phyloP scores from a whole-genome alignment of 2,797 vertebrate species.

The Rhinatrema bivittatum region DNA sequence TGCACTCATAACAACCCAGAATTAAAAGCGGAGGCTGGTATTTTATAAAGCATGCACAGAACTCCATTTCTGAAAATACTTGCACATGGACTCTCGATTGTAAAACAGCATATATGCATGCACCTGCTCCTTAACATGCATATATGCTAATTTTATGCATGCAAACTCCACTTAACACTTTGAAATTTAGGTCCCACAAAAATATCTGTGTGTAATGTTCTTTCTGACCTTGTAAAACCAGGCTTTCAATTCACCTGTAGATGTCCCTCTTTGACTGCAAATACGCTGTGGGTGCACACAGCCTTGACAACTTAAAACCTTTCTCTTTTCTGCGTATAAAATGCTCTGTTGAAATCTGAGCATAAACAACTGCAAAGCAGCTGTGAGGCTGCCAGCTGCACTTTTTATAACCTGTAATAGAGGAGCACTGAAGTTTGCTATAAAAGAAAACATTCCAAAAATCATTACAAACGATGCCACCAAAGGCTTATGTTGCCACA shows the following conservation, averaged over 20 bases:
- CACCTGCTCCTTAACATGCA: too few species aligned
- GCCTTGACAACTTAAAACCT: background rate
- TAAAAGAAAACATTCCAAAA: background rate
- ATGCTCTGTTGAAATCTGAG: constrained; percentile 4
- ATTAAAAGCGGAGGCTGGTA: too few species aligned
- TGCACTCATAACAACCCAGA: too few species aligned
- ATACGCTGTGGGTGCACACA: background rate
- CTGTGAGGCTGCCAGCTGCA: constrained; percentile 4
- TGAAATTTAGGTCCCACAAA: too few species aligned
- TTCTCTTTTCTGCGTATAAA: background rate
- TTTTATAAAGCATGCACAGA: too few species aligned
- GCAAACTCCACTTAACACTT: too few species aligned
- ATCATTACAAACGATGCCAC: constrained; percentile 6
- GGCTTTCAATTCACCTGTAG: background rate
- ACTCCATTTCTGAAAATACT: too few species aligned
- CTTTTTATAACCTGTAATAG: constrained; percentile 13
- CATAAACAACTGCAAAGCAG: background rate
- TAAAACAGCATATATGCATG: too few species aligned
- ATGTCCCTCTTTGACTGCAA: constrained; percentile 5
- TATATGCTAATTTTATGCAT: too few species aligned
- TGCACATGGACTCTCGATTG: too few species aligned
- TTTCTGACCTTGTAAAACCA: too few species aligned
- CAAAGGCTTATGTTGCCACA: background rate
- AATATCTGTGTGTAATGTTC: too few species aligned
- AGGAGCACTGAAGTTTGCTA: background rate